Percentiles rank a stretch among this genome's conserved stretches.
Evolutionary conservation across 2,888 invertebrate genomes (phyloP).

Genomic region (Diogma glabrata): DNA sequence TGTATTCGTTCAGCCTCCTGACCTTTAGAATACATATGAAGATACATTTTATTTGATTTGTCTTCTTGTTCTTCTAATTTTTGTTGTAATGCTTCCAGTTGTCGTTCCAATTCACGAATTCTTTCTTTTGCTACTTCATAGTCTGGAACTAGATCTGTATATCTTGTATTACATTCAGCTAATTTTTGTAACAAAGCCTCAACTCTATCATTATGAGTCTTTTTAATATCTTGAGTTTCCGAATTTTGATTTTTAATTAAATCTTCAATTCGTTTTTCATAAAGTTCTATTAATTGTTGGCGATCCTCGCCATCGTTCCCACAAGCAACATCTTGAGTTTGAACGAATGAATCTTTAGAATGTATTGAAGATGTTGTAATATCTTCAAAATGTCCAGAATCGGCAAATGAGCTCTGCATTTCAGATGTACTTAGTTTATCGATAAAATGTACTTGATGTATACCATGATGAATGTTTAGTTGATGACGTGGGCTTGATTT

Average conservation of each 20-base stretch:
- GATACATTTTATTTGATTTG: conserved; percentile 62
- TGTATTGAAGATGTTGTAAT: conserved; percentile 62
- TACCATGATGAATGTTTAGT: conserved; percentile 30
- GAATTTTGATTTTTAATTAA: conserved; percentile 47
- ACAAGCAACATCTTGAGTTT: conserved; percentile 39
- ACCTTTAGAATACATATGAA: conserved; percentile 74
- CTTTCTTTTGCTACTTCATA: conserved; percentile 61
- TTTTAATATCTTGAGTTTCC: conserved; percentile 64
- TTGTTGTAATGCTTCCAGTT: conserved; percentile 56
- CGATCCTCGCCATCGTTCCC: conserved; percentile 44
- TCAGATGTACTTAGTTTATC: conserved; percentile 34
- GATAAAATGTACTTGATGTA: conserved; percentile 35
- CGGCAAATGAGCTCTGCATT: conserved; percentile 67
- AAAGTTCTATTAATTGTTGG: conserved; percentile 53
- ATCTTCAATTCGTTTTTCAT: conserved; percentile 65
- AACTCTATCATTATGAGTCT: conserved; percentile 67
- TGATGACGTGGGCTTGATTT: conserved; percentile 35
- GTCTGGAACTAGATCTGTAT: conserved; percentile 64
- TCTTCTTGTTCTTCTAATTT: conserved; percentile 60
- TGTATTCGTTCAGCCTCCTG: conserved; percentile 67
- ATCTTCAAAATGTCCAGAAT: conserved; percentile 81
- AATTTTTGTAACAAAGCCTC: conserved; percentile 60
- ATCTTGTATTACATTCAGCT: conserved; percentile 62
- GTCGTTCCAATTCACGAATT: conserved; percentile 57
- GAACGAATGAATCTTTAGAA: conserved; percentile 59